These are phyloP conservation scores for Zeus faber DNA, from an alignment of 2,113 vertebrate species.

Conservation along the genomic window DNA sequence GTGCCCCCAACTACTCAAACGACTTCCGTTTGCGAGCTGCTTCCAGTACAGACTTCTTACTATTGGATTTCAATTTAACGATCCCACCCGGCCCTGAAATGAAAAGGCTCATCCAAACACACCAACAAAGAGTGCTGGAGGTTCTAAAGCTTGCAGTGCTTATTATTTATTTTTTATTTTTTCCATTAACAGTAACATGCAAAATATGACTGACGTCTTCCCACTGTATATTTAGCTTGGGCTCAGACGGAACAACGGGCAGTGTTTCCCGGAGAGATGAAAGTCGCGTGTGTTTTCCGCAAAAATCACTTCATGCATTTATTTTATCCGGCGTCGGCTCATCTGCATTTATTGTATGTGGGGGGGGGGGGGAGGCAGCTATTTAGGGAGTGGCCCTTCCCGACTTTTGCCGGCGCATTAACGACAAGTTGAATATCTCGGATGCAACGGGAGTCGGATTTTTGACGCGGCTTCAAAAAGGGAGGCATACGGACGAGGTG, in stretches of 20 bases:
- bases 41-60: no score
- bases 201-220: no score
- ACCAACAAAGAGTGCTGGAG: no score
- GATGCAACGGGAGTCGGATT: constrained; percentile 70
- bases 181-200: no score
- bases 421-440: constrained; percentile 70
- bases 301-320: neutral
- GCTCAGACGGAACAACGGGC: neutral
- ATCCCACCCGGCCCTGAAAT: constrained; percentile 36
- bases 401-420: constrained; percentile 62
- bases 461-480: constrained; percentile 78
- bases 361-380: constrained; percentile 39
- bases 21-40: no score
- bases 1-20: no score
- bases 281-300: constrained; percentile 8
- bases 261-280: neutral
- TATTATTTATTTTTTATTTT: no score
- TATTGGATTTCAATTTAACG: constrained; percentile 45
- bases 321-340: constrained; percentile 15
- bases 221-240: no score
- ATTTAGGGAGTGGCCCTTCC: constrained; percentile 62
- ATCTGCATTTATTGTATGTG: constrained; percentile 23
- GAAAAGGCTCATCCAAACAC: no score
- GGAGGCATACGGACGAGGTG: constrained; percentile 78
- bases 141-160: constrained; percentile 10